Evolutionary conservation across 2,888 invertebrate genomes (phyloP).

Genomic region (Ptilodon capucinus): DNA sequence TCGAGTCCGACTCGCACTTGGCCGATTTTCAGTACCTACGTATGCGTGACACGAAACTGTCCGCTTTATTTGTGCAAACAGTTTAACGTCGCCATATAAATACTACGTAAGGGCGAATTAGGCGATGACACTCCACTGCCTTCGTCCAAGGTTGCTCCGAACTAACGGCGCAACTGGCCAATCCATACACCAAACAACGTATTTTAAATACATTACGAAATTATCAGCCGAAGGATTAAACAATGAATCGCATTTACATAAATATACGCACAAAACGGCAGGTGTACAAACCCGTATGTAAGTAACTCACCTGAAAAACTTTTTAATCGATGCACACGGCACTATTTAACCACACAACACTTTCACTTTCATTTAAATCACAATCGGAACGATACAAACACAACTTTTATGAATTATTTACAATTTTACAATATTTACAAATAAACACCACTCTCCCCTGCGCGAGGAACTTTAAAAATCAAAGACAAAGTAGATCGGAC

Average conservation of each 20-base stretch:
- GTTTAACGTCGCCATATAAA: constrained; percentile 25
- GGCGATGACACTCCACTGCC: constrained; percentile 51
- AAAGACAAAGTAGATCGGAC: constrained; percentile 46
- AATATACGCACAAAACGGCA: constrained; percentile 33
- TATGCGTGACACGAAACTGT: constrained; percentile 8
- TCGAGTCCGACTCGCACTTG: not conserved
- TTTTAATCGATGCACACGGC: constrained; percentile 26
- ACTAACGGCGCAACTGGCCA: constrained; percentile 45
- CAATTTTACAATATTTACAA: constrained; percentile 73
- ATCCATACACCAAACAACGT: constrained; percentile 25
- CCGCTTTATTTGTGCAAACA: constrained; percentile 10
- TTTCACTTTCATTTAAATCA: constrained; percentile 39
- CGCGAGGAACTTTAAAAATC: constrained; percentile 54
- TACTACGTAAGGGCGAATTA: constrained; percentile 49
- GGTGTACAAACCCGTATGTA: constrained; percentile 30
- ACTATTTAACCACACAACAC: constrained; percentile 59
- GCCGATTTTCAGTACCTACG: not conserved
- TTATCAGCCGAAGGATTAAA: constrained; percentile 24
- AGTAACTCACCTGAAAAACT: constrained; percentile 54
- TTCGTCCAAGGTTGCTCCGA: constrained; percentile 56
- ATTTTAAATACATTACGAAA: constrained; percentile 33
- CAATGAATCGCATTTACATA: constrained; percentile 35
- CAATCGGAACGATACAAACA: constrained; percentile 31
- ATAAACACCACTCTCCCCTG: constrained; percentile 66
- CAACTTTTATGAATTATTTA: constrained; percentile 53